Conservation (phyloP, 1,140 invertebrate genomes). For the Apis laboriosa region DNA sequence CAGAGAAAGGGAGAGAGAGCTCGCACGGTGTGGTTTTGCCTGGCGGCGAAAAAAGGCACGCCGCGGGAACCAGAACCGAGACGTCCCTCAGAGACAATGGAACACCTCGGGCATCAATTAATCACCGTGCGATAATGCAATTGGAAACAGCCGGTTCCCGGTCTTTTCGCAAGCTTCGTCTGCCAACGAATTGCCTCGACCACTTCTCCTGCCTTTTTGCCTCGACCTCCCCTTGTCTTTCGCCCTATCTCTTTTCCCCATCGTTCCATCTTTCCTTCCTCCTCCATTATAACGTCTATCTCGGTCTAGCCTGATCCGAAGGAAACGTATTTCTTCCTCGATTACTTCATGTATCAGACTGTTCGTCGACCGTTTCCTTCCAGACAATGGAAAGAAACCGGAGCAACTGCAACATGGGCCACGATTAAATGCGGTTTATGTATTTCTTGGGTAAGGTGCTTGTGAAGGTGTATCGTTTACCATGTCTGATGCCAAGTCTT, state of each 20-base stretch:
- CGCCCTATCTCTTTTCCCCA: background rate
- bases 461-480: constrained; percentile 19
- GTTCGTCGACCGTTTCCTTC: background rate
- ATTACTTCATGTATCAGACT: background rate
- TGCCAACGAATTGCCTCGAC: constrained; percentile 22
- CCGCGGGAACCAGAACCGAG: constrained; percentile 25
- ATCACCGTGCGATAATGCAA: constrained; percentile 42
- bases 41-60: constrained; percentile 9
- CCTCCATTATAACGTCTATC: background rate
- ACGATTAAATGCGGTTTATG: background rate
- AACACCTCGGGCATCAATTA: constrained; percentile 43
- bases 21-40: background rate
- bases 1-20: background rate
- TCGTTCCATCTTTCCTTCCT: background rate
- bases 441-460: background rate
- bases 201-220: background rate
- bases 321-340: constrained; percentile 5
- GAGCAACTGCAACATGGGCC: background rate
- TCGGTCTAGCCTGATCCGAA: background rate
- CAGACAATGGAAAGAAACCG: background rate
- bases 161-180: constrained; percentile 16
- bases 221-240: background rate
- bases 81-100: constrained; percentile 48
- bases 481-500: constrained; percentile 1
- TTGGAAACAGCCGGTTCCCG: constrained; percentile 30